Conservation (phyloP, 2,797 vertebrate species). For the Paedocypris micromegethes region DNA sequence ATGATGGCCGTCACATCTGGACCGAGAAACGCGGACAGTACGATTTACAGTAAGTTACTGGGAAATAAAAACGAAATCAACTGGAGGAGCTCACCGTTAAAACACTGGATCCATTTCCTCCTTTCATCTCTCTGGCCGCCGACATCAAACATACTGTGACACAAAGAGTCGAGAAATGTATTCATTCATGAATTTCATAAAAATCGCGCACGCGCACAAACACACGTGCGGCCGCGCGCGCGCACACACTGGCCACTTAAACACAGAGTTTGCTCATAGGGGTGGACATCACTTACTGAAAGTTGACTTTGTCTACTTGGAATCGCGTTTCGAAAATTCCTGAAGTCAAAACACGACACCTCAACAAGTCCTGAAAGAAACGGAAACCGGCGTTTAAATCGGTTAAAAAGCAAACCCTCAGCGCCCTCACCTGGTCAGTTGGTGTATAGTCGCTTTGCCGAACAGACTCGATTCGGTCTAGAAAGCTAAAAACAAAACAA, state of each 20-base stretch:
- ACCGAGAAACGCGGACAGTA: constrained; percentile 10
- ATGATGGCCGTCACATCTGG: constrained; percentile 96
- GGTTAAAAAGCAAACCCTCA: neutral
- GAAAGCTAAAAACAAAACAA: constrained; percentile 72
- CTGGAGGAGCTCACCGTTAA: constrained; percentile 78
- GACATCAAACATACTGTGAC: constrained; percentile 94
- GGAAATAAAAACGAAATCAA: neutral
- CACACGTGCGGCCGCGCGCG: no score
- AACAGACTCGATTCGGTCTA: constrained; percentile 87
- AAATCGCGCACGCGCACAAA: no score
- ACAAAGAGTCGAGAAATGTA: constrained; percentile 35
- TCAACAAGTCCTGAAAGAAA: constrained; percentile 79
- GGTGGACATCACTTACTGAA: constrained; percentile 80
- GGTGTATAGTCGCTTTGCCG: constrained; percentile 89
- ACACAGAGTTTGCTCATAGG: no score
- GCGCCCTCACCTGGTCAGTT: constrained; percentile 83
- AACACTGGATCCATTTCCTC: constrained; percentile 98
- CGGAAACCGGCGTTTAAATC: neutral
- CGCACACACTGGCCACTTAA: no score
- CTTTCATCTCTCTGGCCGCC: constrained; percentile 96
- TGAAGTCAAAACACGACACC: constrained; percentile 94
- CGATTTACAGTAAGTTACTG: no score
- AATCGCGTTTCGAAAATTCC: constrained; percentile 96
- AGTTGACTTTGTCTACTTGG: constrained; percentile 98
- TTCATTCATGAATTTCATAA: no score